Evolutionary conservation across 1,140 invertebrate species (phyloP), one percentile per base, ranked within the genome.

Genomic region (Palaemon carinicauda): DNA sequence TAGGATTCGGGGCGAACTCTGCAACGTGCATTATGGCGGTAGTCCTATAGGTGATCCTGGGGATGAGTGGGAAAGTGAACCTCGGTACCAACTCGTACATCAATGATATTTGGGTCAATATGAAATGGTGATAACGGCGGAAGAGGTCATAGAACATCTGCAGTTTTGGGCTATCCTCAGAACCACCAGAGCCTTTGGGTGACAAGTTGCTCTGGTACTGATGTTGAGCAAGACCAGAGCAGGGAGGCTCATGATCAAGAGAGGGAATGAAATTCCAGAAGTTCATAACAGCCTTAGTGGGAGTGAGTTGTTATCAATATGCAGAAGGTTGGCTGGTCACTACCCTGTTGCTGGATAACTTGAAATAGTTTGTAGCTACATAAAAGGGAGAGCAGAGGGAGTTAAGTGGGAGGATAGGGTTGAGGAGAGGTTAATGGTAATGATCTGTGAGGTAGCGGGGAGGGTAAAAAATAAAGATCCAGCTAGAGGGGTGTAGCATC

Each of bases 361-460:
- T 15, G 7, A 51, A n/a, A 29, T 80, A 9, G 81, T 33, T 10
- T 82, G 60, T 51, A 82, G 81, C 31, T 82, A 71, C 31, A 41
- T 82, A n/a, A 82, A 82, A 71, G 24, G 81, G 78, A 21, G 56
- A 82, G 24, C 52, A n/a, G 81, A 82, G 31, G 81, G 81, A n/a
- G 24, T 51, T 12, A 56, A 71, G n/a, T 82, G 81, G 81, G 81
- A 82, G 21, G 81, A 73, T 21, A 1, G 27, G 50, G 60, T 82
- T 21, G 71, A 21, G 10, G 21, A 65, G 24, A 21, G 31, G 10
- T 10, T 29, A 21, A 19, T 56, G 15, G 19, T 27, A 33, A 82
- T 82, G 71, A 27, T 69, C 5, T 24, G 21, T 12, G 81, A 82
- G n/a, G 19, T 82, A 1, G 24, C 80, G 10, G 33, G 54, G 24